A percentile compares a stretch with the other conserved stretches of the same genome.
phyloP scores from a whole-genome alignment of 1,140 invertebrate species.

The Trichogramma pretiosum region DNA sequence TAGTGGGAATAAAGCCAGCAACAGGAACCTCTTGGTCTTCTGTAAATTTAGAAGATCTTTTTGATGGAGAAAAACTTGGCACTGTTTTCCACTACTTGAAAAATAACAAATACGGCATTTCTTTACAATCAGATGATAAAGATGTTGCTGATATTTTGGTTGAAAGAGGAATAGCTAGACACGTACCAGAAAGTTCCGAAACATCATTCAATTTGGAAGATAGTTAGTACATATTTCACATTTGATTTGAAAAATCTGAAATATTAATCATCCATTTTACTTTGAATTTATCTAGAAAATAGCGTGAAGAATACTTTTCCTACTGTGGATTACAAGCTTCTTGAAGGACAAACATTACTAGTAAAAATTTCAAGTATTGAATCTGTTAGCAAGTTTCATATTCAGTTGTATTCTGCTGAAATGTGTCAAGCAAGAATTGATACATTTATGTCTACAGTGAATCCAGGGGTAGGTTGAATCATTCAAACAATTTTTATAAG shows the following conservation, averaged over 20 bases:
- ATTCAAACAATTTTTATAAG: background rate
- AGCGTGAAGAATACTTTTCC: conserved; percentile 7
- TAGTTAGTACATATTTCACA: conserved; percentile 21
- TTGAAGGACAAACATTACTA: conserved; percentile 35
- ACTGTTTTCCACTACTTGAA: conserved; percentile 44
- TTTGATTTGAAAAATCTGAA: background rate
- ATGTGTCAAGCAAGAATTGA: conserved; percentile 26
- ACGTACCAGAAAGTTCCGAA: conserved; percentile 8
- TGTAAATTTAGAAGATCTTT: conserved; percentile 46
- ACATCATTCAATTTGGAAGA: no score
- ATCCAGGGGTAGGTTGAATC: conserved; percentile 29
- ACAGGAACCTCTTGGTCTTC: conserved; percentile 45
- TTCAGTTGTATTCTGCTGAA: conserved; percentile 35
- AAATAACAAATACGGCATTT: conserved; percentile 46
- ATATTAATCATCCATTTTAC: background rate
- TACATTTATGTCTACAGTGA: conserved; percentile 27
- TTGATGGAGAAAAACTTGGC: conserved; percentile 50
- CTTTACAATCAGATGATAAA: conserved; percentile 42
- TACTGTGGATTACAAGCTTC: conserved; percentile 33
- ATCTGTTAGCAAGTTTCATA: conserved; percentile 33
- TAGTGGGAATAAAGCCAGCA: conserved; percentile 50
- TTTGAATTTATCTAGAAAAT: no score
- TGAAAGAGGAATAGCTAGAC: conserved; percentile 37
- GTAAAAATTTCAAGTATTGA: conserved; percentile 35
- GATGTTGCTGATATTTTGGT: conserved; percentile 39